A percentile compares a stretch with the other conserved stretches of the same genome.
These are phyloP conservation scores for Mantis religiosa DNA, from an alignment of 2,888 invertebrate species.

Conservation along the genomic window DNA sequence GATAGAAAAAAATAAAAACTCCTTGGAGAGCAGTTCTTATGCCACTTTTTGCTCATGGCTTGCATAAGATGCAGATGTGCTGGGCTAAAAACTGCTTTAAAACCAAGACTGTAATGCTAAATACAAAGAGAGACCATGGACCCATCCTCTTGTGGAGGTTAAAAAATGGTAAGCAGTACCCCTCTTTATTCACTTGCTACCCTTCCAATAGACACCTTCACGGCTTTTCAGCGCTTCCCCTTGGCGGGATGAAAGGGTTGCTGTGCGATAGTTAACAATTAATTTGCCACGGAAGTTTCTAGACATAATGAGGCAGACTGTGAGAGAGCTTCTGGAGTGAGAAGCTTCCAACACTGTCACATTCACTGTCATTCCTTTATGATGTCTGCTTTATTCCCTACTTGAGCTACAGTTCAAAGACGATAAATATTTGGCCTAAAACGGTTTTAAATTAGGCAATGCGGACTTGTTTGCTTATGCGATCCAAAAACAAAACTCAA, in stretches of 20 bases:
- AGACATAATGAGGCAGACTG: constrained; percentile 8
- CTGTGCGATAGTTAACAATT: constrained; percentile 22
- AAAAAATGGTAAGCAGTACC: not conserved
- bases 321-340: not conserved
- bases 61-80: constrained; percentile 11
- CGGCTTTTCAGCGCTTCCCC: not conserved
- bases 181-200: constrained; percentile 13
- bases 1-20: not conserved
- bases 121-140: constrained; percentile 2
- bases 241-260: not conserved
- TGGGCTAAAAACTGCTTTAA: constrained; percentile 18
- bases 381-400: not conserved
- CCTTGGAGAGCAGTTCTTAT: not conserved
- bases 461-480: too few relatives aligned
- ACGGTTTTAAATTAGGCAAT: too few relatives aligned
- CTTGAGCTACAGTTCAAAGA: not conserved
- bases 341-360: not conserved
- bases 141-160: constrained; percentile 5
- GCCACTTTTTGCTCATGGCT: not conserved
- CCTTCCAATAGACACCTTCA: constrained; percentile 21
- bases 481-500: too few relatives aligned
- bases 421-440: too few relatives aligned
- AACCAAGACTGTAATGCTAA: constrained; percentile 23
- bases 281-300: constrained; percentile 23
- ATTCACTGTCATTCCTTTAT: not conserved